Percentiles rank a stretch among this genome's conserved stretches.
These are phyloP conservation scores for Nyctereutes procyonoides DNA, from an alignment of 2,113 vertebrate genomes.

Conservation along the genomic window DNA sequence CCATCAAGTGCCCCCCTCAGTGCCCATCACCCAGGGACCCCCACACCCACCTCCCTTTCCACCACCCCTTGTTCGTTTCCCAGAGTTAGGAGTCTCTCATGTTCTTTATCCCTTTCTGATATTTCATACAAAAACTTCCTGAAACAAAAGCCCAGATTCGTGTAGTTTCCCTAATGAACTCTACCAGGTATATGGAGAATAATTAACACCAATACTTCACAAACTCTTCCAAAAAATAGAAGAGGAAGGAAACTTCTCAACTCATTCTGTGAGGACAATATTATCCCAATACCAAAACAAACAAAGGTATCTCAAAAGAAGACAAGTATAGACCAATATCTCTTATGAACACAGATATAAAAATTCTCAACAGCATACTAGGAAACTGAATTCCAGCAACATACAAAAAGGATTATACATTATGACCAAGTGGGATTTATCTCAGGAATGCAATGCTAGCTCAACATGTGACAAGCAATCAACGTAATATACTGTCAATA, in stretches of 20 bases:
- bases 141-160: not conserved
- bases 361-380: not conserved
- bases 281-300: not conserved
- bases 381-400: not conserved
- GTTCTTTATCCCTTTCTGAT: too few relatives aligned
- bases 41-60: too few relatives aligned
- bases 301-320: not conserved
- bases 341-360: not conserved
- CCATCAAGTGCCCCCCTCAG: too few relatives aligned
- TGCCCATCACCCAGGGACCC: too few relatives aligned
- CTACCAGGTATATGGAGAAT: not conserved
- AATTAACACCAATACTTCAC: not conserved
- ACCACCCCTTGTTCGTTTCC: too few relatives aligned
- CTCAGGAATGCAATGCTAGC: not conserved
- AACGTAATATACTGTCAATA: not conserved
- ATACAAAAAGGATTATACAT: not conserved
- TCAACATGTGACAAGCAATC: not conserved
- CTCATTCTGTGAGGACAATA: not conserved
- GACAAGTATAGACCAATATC: not conserved
- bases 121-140: not conserved
- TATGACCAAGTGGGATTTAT: not conserved
- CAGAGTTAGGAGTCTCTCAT: too few relatives aligned
- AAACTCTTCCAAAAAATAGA: not conserved
- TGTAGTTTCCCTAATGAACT: not conserved
- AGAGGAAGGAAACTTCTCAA: not conserved